A percentile compares a stretch with the other conserved stretches of the same genome.
These are phyloP conservation scores for Laticauda laticaudata DNA, from an alignment of 2,113 vertebrate genomes.

Conservation along the genomic window DNA sequence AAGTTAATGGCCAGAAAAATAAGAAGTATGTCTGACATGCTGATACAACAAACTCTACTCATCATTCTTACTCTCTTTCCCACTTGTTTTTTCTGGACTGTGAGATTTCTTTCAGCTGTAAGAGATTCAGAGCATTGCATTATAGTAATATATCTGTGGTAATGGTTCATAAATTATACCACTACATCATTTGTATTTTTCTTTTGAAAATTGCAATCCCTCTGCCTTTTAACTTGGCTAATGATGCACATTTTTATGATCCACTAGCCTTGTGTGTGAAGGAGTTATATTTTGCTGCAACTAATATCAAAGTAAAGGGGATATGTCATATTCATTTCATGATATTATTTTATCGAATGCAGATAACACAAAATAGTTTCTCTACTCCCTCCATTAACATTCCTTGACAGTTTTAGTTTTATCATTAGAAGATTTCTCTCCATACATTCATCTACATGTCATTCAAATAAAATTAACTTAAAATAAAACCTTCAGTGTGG, in stretches of 20 bases:
- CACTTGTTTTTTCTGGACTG: background rate
- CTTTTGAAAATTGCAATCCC: constrained; percentile 53
- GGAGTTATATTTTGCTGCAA: constrained; percentile 46
- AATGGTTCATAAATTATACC: constrained; percentile 54
- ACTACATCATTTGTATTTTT: constrained; percentile 47
- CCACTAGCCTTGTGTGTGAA: constrained; percentile 55
- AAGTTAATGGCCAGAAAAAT: background rate
- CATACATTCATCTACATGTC: too few species aligned
- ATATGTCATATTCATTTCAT: constrained; percentile 44
- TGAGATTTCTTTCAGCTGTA: constrained; percentile 38
- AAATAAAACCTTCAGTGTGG: background rate
- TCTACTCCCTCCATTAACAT: constrained; percentile 36
- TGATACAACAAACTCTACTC: background rate
- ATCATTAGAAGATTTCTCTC: constrained; percentile 25
- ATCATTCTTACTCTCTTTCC: background rate
- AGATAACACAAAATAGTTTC: constrained; percentile 45
- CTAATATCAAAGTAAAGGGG: constrained; percentile 50
- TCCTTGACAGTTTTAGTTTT: constrained; percentile 56
- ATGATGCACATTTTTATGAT: constrained; percentile 58
- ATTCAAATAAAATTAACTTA: background rate
- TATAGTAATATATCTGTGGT: constrained; percentile 55
- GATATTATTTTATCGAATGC: constrained; percentile 48
- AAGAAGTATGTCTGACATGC: background rate
- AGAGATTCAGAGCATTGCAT: constrained; percentile 53
- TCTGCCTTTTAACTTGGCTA: constrained; percentile 59